Evolutionary conservation across 2,113 vertebrate species (phyloP), one percentile per base, ranked within the genome.

Genomic region (Salvelinus fontinalis): DNA sequence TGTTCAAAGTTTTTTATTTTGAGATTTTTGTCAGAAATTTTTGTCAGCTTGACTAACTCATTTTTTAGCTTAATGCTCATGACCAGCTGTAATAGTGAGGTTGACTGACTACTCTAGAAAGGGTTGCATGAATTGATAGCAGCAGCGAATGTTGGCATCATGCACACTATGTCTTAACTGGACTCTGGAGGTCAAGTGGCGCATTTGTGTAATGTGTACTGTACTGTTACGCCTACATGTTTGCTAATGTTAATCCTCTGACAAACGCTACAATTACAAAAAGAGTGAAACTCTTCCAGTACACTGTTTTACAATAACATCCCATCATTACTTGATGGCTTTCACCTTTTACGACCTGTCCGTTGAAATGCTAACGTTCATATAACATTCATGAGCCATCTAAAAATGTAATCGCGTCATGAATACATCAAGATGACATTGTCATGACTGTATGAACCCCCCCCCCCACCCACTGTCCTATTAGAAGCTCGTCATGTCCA

Each of bases 191-290:
- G 66, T 68, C 8, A 39, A 27, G 20, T 68, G 67, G 59, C 0
- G 59, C n/a, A 34, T 4, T 39, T 68, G 29, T 39, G 67, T 79
- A 80, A 85, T 78, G 80, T 79, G 83, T n/a, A 49, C 29, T 39
- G 6, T 77, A 72, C 75, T 44, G 39, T 34, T 20, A 31, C 29
- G 7, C 29, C 6, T 68, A 34, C 31, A 39, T 8, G 14, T 14
- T 68, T 68, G 14, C 16, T 4, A 39, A 39, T 44, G 16, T 27
- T 67, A 8, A 18, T 7, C 5, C 26, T 18, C 54, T 18, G 54
- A 57, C 54, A 9, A 62, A 11, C 2, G n/a, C n/a, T 24, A 16
- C 7, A 62, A 62, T 24, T 12, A 77, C 59, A 62, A 60, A 22
- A n/a, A 24, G 2, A 22, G 5, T 62, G 59, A 62, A 11, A 22